A percentile compares a stretch with the other conserved stretches of the same genome.
Conservation (phyloP, 2,113 vertebrate genomes). For the Struthidea cinerea region DNA sequence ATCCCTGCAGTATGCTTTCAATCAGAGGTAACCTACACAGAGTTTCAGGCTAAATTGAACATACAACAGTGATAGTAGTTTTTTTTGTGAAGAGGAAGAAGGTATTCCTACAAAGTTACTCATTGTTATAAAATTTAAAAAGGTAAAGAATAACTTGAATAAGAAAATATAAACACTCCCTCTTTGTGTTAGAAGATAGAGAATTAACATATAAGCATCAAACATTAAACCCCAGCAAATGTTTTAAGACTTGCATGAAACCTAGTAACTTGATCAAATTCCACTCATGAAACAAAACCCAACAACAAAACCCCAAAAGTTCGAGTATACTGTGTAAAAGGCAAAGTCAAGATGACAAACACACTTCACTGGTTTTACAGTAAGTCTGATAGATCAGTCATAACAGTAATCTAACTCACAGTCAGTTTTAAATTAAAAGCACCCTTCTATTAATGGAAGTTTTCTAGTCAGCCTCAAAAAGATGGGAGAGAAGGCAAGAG, state of each 20-base stretch:
- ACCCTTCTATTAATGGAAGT: fast-evolving
- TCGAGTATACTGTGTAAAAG: background rate
- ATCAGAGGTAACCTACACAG: background rate
- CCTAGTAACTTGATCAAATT: background rate
- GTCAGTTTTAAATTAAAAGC: background rate
- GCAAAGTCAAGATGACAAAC: background rate
- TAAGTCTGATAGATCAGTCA: background rate
- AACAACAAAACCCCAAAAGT: background rate
- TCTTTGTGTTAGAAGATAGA: background rate
- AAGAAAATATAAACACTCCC: background rate
- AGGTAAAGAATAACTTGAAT: background rate
- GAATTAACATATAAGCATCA: background rate
- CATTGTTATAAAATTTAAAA: background rate
- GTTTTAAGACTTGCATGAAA: background rate
- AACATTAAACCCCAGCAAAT: background rate
- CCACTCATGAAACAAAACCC: background rate
- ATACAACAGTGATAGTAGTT: background rate
- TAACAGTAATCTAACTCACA: background rate
- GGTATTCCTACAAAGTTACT: background rate
- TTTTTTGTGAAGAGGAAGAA: background rate
- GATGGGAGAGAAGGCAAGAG: background rate
- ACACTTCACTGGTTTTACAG: background rate
- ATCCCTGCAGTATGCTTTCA: background rate
- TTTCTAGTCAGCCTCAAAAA: background rate
- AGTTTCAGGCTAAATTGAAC: background rate